Conservation (phyloP, 2,797 vertebrate species). For the Spinus olivaceus region DNA sequence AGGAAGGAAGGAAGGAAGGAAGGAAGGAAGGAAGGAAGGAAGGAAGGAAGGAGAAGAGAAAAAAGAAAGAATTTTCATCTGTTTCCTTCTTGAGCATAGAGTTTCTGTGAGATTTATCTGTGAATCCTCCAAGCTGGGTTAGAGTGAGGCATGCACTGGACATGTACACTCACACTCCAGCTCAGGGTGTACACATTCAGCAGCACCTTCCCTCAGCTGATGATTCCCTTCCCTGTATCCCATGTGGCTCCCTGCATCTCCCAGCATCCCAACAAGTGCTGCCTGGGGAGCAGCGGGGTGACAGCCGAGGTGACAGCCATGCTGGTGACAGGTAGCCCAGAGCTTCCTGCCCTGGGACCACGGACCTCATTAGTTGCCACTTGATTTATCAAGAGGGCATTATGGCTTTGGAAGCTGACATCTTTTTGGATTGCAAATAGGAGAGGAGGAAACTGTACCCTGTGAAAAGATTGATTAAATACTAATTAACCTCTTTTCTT, state of each 20-base stretch:
- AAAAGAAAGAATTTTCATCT: conserved; percentile 70
- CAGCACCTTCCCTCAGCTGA: conserved; percentile 76
- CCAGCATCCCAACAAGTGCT: conserved; percentile 52
- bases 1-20: too few species aligned
- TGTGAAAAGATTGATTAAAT: conserved; percentile 71
- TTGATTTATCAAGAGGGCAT: conserved; percentile 77
- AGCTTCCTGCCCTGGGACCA: conserved; percentile 34
- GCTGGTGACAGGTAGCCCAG: conserved; percentile 78
- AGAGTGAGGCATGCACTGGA: background rate
- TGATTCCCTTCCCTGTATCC: conserved; percentile 77
- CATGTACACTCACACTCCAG: background rate
- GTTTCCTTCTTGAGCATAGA: conserved; percentile 81
- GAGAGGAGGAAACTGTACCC: conserved; percentile 61
- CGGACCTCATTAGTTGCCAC: conserved; percentile 80
- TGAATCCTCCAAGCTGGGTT: conserved; percentile 17
- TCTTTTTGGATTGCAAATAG: conserved; percentile 64
- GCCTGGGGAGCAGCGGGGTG: conserved; percentile 71
- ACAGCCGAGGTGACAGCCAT: conserved; percentile 77
- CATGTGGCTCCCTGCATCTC: conserved; percentile 73
- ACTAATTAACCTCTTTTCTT: conserved; percentile 68
- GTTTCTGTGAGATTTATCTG: conserved; percentile 82
- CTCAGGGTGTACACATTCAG: conserved; percentile 62
- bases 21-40: too few species aligned
- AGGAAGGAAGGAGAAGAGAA: background rate
- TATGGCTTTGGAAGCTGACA: conserved; percentile 57